Evolutionary conservation across 92 coral and sea anemone species (phyloP), one percentile per base, ranked within the genome.

Genomic region (Porites evermanni): DNA sequence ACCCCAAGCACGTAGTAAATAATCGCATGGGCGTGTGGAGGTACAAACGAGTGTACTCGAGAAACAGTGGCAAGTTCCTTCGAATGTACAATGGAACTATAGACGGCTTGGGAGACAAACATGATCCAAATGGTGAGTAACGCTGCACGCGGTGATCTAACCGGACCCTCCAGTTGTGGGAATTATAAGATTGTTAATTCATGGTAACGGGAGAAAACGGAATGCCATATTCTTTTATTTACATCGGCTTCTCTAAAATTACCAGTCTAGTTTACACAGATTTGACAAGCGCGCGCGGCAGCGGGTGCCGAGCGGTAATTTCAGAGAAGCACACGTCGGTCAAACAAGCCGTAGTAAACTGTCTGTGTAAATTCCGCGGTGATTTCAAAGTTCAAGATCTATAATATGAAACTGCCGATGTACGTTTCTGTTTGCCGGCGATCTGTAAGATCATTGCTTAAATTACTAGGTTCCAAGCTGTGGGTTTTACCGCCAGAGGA

Each of bases 61-160:
- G 65, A 38, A 94, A 92, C 76, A 92, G 92, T 60, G 84, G 79
- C 19, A 90, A 64, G 75, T 91, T 70, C 61, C 87, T 94, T n/a
- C 90, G 98, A 77, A 80, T 94, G 14, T 52, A 81, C 52, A 63
- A 53, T 69, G 84, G 81, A 24, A 73, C 78, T 61, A 88, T 90
- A 9, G 98, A 94, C 68, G 98, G 98, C 20, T 13, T 11, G 18
- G 95, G 95, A 5, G 61, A 56, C 79, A 54, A 64, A 18, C 82
- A 67, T 26, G 98, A 94, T 32, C 67, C 71, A 11, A 90, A 79
- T 52, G 94, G 98, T 94, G 74, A 90, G 94, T 70, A 38, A 47
- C 56, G 19, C 70, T n/a, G 29, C 29, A 66, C 24, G 10, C 1
- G 24, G 70, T 2, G 10, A 17, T 59, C 13, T 12, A 66, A 29